These are phyloP conservation scores for Eremobia ochroleuca DNA, from an alignment of 2,888 invertebrate genomes.

Conservation along the genomic window DNA sequence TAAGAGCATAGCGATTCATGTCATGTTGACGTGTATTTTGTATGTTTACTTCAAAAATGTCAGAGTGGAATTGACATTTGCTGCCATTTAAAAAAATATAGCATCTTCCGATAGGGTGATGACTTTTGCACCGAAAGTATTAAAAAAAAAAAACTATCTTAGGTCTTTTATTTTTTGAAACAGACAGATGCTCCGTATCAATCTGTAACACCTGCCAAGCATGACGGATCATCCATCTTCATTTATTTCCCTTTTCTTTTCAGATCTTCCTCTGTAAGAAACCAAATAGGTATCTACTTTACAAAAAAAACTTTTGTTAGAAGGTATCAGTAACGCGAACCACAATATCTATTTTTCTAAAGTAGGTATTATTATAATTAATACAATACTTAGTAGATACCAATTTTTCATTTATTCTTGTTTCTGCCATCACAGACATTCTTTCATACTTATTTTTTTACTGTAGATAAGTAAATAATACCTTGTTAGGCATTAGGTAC, in stretches of 20 bases:
- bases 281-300: background rate
- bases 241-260: background rate
- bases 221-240: conserved; percentile 3
- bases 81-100: too few species aligned
- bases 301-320: conserved; percentile 2
- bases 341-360: background rate
- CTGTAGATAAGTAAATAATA: background rate
- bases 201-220: background rate
- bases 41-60: too few species aligned
- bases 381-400: too few species aligned
- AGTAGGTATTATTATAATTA: background rate
- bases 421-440: background rate
- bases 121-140: background rate
- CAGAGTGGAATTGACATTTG: too few species aligned
- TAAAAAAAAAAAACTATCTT: background rate
- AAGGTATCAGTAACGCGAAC: background rate
- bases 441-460: background rate
- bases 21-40: too few species aligned
- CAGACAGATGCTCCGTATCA: background rate
- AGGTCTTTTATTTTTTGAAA: background rate
- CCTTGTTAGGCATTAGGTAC: background rate
- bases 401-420: background rate
- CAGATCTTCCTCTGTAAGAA: background rate
- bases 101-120: too few species aligned
- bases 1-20: too few species aligned